phyloP scores from a whole-genome alignment of 2,888 invertebrate species.

The Lottia scabra region DNA sequence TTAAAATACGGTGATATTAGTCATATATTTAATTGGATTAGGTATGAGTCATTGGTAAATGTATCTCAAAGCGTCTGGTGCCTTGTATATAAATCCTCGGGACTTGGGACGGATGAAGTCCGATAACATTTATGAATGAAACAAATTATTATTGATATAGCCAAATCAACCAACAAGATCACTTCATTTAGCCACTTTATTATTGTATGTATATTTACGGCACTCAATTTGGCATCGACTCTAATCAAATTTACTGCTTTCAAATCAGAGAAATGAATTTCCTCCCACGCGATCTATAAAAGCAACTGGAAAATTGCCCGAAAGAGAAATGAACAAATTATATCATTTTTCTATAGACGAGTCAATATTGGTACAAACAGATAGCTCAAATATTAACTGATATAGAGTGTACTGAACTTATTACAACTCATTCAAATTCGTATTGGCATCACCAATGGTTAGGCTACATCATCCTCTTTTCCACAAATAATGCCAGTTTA shows the following conservation, averaged over 20 bases:
- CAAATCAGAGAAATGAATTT: neutral
- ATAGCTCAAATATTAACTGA: neutral
- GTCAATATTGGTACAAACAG: neutral
- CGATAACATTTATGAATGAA: constrained; percentile 6
- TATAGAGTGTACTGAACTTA: neutral
- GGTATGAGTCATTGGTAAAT: neutral
- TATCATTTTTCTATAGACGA: constrained; percentile 2
- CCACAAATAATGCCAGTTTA: no score
- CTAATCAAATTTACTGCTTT: constrained; percentile 3
- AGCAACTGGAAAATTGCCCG: constrained; percentile 2
- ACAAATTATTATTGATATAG: neutral
- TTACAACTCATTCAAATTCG: no score
- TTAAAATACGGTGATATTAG: neutral
- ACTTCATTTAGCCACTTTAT: neutral
- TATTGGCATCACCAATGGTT: no score
- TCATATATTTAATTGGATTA: neutral
- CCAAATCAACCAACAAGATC: neutral
- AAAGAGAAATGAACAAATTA: neutral
- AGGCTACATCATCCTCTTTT: no score
- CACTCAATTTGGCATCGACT: neutral
- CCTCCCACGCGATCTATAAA: constrained; percentile 2
- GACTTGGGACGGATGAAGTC: neutral
- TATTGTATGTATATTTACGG: neutral
- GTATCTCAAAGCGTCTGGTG: neutral
- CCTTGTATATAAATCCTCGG: no score